phyloP scores from a whole-genome alignment of 1,140 invertebrate species.

The Megalopta genalis region DNA sequence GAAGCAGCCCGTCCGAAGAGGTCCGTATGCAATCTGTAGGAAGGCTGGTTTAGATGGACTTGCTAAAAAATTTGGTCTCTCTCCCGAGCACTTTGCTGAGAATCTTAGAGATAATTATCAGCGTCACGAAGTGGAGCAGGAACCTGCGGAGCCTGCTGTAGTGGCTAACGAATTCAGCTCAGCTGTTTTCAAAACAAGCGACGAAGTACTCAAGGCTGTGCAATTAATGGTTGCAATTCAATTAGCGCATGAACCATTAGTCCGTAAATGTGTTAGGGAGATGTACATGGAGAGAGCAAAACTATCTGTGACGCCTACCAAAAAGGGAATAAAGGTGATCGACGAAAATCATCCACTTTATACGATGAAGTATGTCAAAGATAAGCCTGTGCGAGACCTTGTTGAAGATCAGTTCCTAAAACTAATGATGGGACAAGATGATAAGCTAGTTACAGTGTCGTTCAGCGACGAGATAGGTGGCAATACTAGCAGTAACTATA shows the following conservation, averaged over 20 bases:
- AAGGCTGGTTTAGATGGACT: slow-evolving; percentile 92
- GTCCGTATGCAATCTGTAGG: slow-evolving; percentile 92
- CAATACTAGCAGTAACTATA: slow-evolving; percentile 86
- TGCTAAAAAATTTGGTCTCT: slow-evolving; percentile 96
- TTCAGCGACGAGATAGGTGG: slow-evolving; percentile 90
- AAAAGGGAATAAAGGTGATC: slow-evolving; percentile 94
- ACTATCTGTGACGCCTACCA: slow-evolving; percentile 91
- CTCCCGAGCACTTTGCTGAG: slow-evolving; percentile 97
- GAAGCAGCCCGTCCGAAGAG: slow-evolving; percentile 92
- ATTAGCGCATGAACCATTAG: slow-evolving; percentile 93
- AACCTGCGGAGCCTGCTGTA: slow-evolving; percentile 88
- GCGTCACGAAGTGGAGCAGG: slow-evolving; percentile 97
- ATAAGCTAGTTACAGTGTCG: slow-evolving; percentile 88
- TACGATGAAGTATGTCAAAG: slow-evolving; percentile 95
- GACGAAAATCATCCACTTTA: slow-evolving; percentile 95
- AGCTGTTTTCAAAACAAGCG: slow-evolving; percentile 81
- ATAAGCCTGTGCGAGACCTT: slow-evolving; percentile 96
- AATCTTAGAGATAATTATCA: slow-evolving; percentile 98
- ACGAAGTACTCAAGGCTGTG: slow-evolving; percentile 93
- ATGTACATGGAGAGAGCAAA: slow-evolving; percentile 95
- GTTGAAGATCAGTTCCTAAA: slow-evolving; percentile 95
- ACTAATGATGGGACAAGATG: slow-evolving; percentile 90
- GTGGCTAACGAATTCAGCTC: slow-evolving; percentile 87
- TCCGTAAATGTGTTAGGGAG: slow-evolving; percentile 92
- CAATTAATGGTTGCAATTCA: slow-evolving; percentile 97